phyloP scores from a whole-genome alignment of 2,888 invertebrate species.

The Aethes cnicana region DNA sequence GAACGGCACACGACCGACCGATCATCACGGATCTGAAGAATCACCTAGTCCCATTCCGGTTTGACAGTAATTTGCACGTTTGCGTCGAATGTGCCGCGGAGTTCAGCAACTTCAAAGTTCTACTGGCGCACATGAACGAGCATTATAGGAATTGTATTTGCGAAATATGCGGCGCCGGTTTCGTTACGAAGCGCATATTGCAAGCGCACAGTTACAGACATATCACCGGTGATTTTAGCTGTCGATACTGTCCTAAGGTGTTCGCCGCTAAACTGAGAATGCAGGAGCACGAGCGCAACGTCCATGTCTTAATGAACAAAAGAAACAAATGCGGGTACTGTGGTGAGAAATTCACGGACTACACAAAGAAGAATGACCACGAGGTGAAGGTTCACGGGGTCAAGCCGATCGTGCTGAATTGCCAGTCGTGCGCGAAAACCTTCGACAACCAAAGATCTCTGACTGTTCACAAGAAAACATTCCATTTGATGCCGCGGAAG shows the following conservation, averaged over 20 bases:
- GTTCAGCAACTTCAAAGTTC: constrained; percentile 52
- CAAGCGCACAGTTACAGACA: constrained; percentile 57
- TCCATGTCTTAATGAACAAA: constrained; percentile 46
- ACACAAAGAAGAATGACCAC: constrained; percentile 63
- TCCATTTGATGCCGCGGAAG: constrained; percentile 53
- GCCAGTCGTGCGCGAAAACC: constrained; percentile 70
- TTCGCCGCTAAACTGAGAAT: constrained; percentile 51
- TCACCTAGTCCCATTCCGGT: constrained; percentile 53
- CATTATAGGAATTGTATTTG: constrained; percentile 73
- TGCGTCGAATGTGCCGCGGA: constrained; percentile 32
- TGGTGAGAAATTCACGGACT: constrained; percentile 61
- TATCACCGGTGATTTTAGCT: constrained; percentile 50
- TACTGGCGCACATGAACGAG: constrained; percentile 58
- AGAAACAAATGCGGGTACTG: constrained; percentile 59
- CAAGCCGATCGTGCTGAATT: constrained; percentile 60
- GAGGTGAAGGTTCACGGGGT: constrained; percentile 62
- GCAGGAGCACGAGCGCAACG: constrained; percentile 49
- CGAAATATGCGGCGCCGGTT: constrained; percentile 72
- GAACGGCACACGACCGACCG: constrained; percentile 39
- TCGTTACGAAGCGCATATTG: constrained; percentile 56
- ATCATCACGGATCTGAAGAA: constrained; percentile 45
- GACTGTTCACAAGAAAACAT: constrained; percentile 66
- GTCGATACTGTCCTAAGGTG: constrained; percentile 48
- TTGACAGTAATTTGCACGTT: constrained; percentile 35
- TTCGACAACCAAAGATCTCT: constrained; percentile 75